Evolutionary conservation across 2,113 vertebrate species (phyloP), one percentile per base, ranked within the genome.

Genomic region (Pelusios castaneus): DNA sequence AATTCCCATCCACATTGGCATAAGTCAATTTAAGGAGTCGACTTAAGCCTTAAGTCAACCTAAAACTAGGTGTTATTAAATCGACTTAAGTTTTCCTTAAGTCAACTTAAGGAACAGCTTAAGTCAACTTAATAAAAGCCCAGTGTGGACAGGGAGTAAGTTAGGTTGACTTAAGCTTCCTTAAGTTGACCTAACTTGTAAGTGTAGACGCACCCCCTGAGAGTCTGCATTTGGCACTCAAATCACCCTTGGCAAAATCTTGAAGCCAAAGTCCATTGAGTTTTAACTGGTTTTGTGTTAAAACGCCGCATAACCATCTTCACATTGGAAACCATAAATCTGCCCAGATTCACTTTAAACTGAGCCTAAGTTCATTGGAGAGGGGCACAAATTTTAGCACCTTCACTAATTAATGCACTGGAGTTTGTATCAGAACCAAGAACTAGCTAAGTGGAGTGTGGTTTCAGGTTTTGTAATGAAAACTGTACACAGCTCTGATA

Each of bases 361-460:
- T 73, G 31, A 89, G 78, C 73, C 54, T 63, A 85, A 54, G 19
- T 90, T 92, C 79, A 93, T 85, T 78, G 90, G 78, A 94, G 94
- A 90, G 83, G 54, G 10, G 54, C 38, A 89, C 77, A 88, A 77
- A 63, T 82, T 95, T 96, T 91, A 95, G 82, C 82, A 94, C 90
- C 95, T 31, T 11, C 25, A 34, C 25, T 7, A 86, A 89, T 27
- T 58, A 84, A 86, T 58, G 45, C 63, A 93, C 76, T n/a, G 29
- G 94, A 79, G 90, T 92, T 89, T 92, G 93, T 19, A 47, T 34
- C 67, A 89, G 67, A 94, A 89, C 16, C 19, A 58, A 60, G 92
- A 94, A 92, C 24, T 9, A 56, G 43, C 73, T 47, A 92, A 90
- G 87, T 7, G 60, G 29, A 82, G 90, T 70, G 80, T 47, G 70